phyloP scores from a whole-genome alignment of 2,888 invertebrate genomes.

The Phyllotreta cruciferae region DNA sequence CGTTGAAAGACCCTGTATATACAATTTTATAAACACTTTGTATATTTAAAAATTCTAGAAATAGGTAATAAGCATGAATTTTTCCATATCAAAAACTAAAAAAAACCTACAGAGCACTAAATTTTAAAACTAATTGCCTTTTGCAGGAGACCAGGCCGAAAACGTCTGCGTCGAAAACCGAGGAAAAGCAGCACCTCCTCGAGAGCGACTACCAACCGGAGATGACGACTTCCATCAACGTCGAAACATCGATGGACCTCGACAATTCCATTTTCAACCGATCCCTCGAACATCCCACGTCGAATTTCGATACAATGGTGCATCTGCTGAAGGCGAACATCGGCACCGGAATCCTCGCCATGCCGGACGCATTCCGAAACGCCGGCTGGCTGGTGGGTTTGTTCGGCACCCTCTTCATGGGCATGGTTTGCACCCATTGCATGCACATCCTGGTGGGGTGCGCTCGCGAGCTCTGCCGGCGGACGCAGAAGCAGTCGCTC shows the following conservation, averaged over 20 bases:
- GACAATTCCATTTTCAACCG: slow-evolving; percentile 71
- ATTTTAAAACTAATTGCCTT: background rate
- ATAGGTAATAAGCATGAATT: background rate
- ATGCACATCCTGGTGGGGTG: slow-evolving; percentile 93
- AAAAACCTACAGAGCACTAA: background rate
- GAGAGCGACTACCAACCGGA: slow-evolving; percentile 57
- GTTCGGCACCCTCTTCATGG: slow-evolving; percentile 82
- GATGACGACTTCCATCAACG: slow-evolving; percentile 43
- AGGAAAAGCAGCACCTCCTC: slow-evolving; percentile 76
- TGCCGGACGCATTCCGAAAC: slow-evolving; percentile 94
- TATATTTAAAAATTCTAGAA: too few species aligned
- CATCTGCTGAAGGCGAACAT: slow-evolving; percentile 69
- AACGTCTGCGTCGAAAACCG: slow-evolving; percentile 61
- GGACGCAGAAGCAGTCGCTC: slow-evolving; percentile 70
- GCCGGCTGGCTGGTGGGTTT: slow-evolving; percentile 85
- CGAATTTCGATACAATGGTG: slow-evolving; percentile 79
- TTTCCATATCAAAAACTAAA: background rate
- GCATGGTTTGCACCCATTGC: slow-evolving; percentile 89
- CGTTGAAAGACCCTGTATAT: too few species aligned
- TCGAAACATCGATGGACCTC: slow-evolving; percentile 39
- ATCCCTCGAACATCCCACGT: slow-evolving; percentile 78
- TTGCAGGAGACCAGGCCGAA: slow-evolving; percentile 35
- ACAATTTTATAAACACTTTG: too few species aligned
- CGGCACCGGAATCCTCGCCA: slow-evolving; percentile 95
- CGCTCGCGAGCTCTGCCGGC: slow-evolving; percentile 75